Percentiles rank a stretch among this genome's conserved stretches.
Conservation (phyloP, 2,113 vertebrate species). For the Polyodon spathula region DNA sequence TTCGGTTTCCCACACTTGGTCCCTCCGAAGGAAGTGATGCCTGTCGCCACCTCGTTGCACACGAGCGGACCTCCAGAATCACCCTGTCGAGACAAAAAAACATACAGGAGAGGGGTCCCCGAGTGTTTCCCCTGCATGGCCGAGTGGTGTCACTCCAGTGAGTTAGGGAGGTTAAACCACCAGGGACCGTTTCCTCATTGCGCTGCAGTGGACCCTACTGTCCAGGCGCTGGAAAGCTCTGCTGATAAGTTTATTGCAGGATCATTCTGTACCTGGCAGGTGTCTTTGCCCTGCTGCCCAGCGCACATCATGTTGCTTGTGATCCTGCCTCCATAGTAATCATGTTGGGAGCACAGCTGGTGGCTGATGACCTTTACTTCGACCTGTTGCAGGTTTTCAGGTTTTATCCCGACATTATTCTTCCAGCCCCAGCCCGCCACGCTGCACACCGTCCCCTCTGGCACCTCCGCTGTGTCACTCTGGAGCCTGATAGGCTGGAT, state of each 20-base stretch:
- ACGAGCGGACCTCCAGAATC: constrained; percentile 64
- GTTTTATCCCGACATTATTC: constrained; percentile 40
- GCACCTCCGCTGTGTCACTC: constrained; percentile 31
- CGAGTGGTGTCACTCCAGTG: too few species aligned
- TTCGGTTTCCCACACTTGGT: constrained; percentile 59
- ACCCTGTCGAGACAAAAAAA: constrained; percentile 35
- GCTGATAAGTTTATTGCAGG: neutral
- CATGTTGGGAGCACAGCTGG: constrained; percentile 24
- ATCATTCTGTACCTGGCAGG: constrained; percentile 47
- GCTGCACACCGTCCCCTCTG: constrained; percentile 20
- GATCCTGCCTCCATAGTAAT: constrained; percentile 49
- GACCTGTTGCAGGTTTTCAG: constrained; percentile 51
- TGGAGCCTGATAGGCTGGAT: constrained; percentile 29
- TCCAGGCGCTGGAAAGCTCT: neutral
- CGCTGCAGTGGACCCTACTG: neutral
- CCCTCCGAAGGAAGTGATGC: constrained; percentile 75
- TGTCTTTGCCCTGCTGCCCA: constrained; percentile 31
- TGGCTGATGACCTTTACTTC: constrained; percentile 27
- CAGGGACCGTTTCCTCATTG: neutral
- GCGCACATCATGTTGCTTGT: constrained; percentile 60
- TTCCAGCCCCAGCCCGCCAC: constrained; percentile 54
- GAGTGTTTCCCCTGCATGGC: too few species aligned
- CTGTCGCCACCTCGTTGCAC: constrained; percentile 50
- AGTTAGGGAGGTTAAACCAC: too few species aligned
- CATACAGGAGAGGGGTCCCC: too few species aligned